These are phyloP conservation scores for Lomographa bimaculata DNA, from an alignment of 2,888 invertebrate genomes.

Conservation along the genomic window DNA sequence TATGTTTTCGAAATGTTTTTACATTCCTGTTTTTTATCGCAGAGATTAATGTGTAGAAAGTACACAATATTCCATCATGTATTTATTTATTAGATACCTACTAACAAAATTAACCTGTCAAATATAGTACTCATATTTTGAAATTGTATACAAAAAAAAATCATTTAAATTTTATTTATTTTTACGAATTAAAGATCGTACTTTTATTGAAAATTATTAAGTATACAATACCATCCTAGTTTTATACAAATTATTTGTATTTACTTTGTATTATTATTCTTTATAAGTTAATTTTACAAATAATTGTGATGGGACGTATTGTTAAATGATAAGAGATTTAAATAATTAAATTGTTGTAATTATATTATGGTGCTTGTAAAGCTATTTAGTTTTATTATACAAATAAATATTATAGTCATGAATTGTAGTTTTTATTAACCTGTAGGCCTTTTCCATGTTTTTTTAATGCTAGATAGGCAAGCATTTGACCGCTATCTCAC, in stretches of 20 bases:
- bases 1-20: constrained; percentile 7
- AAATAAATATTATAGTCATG: constrained; percentile 39
- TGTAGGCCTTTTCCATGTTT: no score
- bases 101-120: no score
- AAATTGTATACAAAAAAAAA: no score
- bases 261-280: constrained; percentile 11
- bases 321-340: constrained; percentile 62
- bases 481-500: no score
- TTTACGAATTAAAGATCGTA: no score
- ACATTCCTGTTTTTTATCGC: constrained; percentile 34
- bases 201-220: no score
- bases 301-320: constrained; percentile 42
- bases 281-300: constrained; percentile 9
- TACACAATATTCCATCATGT: constrained; percentile 17
- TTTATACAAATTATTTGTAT: constrained; percentile 6
- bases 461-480: no score
- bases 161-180: no score
- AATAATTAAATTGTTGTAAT: constrained; percentile 57
- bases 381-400: constrained; percentile 52
- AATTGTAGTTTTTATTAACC: constrained; percentile 27
- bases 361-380: constrained; percentile 71
- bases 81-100: constrained; percentile 4
- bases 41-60: constrained; percentile 15
- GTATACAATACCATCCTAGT: no score
- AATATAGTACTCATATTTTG: no score